Evolutionary conservation across 2,797 vertebrate genomes (phyloP).

Genomic region (Gymnocypris eckloni): DNA sequence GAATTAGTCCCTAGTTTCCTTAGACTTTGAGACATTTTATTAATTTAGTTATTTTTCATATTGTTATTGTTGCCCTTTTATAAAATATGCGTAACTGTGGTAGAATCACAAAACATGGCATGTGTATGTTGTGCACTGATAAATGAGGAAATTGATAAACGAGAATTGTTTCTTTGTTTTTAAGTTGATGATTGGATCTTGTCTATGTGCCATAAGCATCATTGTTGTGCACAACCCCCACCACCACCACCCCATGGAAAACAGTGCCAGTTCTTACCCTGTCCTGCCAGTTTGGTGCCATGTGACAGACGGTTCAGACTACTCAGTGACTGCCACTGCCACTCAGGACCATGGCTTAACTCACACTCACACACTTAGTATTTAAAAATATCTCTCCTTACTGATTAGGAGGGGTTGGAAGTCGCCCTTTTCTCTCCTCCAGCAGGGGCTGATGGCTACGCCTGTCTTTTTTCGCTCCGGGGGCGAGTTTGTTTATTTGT

Average conservation of each 20-base stretch:
- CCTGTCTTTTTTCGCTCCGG: conserved; percentile 73
- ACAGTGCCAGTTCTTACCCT: conserved; percentile 58
- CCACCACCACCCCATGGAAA: not conserved
- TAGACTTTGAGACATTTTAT: not conserved
- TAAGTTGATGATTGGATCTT: not conserved
- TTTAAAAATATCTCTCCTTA: conserved; percentile 78
- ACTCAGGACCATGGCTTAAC: conserved; percentile 50
- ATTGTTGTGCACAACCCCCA: not conserved
- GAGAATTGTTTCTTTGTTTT: not conserved
- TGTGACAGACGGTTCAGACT: conserved; percentile 60
- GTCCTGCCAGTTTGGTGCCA: conserved; percentile 56
- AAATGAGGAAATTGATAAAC: not conserved
- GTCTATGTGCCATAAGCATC: conserved; percentile 6
- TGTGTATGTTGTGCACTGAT: not conserved
- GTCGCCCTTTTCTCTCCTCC: conserved; percentile 71
- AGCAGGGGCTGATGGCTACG: conserved; percentile 80
- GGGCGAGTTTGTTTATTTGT: conserved; percentile 80
- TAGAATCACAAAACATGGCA: not conserved
- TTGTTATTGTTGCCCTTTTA: not conserved
- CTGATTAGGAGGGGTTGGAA: conserved; percentile 69
- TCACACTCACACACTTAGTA: conserved; percentile 70
- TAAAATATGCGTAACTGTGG: not conserved
- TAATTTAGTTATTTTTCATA: not conserved
- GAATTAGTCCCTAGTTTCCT: not conserved
- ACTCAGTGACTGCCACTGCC: conserved; percentile 63